A percentile compares a stretch with the other conserved stretches of the same genome.
Conservation (phyloP, 30 jellyfish, hydroid and myxozoan genomes). For the Aurelia sp. region DNA sequence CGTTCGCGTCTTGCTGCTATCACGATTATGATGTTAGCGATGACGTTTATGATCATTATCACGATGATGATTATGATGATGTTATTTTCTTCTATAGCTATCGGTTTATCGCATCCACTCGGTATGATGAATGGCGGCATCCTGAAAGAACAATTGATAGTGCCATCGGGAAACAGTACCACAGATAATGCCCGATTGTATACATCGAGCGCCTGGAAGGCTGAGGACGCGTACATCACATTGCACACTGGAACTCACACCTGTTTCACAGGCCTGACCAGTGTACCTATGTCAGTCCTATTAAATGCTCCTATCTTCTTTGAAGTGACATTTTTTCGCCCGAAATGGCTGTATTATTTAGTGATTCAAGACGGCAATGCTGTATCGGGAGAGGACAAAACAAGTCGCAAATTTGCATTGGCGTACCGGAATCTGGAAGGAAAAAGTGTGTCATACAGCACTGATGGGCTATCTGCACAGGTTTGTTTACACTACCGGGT, state of each 20-base stretch:
- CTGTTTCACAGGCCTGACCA: constrained; percentile 1
- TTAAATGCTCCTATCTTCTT: constrained; percentile 28
- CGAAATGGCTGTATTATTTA: constrained; percentile 25
- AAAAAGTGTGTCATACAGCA: constrained; percentile 6
- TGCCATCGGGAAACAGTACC: background rate
- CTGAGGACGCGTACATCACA: background rate
- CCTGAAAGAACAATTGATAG: constrained; percentile 16
- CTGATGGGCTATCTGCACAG: constrained; percentile 37
- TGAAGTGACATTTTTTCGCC: constrained; percentile 30
- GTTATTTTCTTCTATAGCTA: constrained; percentile 1
- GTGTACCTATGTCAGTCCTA: constrained; percentile 11
- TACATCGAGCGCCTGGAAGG: constrained; percentile 3
- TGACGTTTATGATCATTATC: too few relatives aligned
- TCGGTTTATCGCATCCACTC: constrained; percentile 32
- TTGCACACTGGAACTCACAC: background rate
- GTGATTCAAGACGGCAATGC: background rate
- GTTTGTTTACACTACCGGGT: constrained; percentile 5
- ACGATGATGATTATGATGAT: too few relatives aligned
- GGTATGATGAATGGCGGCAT: constrained; percentile 57
- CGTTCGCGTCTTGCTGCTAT: too few relatives aligned
- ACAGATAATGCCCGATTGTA: constrained; percentile 3
- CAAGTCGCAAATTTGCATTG: constrained; percentile 3
- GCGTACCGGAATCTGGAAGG: constrained; percentile 29
- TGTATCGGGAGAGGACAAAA: background rate
- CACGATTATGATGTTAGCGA: too few relatives aligned